Conservation (phyloP, 2,888 invertebrate genomes). For the Lissonota sp. region DNA sequence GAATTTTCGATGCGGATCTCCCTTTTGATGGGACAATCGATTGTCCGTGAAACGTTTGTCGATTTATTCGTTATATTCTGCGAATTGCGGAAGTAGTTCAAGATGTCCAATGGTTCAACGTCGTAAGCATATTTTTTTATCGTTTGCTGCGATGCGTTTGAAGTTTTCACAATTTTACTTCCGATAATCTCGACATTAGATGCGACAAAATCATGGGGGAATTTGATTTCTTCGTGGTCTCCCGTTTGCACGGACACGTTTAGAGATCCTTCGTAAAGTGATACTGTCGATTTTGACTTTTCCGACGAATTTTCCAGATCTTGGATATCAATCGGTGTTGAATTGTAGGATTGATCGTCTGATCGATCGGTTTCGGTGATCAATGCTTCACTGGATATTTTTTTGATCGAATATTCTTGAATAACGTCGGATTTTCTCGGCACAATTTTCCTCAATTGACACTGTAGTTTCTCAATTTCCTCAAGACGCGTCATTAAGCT, state of each 20-base stretch:
- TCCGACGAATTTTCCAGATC: neutral
- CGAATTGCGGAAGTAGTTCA: neutral
- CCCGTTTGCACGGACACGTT: constrained; percentile 13
- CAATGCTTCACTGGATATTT: neutral
- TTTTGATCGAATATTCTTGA: neutral
- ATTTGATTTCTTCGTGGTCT: neutral
- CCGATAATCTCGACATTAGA: neutral
- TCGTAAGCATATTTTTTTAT: neutral
- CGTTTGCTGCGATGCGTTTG: neutral
- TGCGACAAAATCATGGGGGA: neutral
- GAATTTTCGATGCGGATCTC: neutral
- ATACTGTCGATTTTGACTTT: neutral
- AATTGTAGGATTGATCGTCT: neutral
- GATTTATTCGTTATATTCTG: neutral
- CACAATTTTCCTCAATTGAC: constrained; percentile 66
- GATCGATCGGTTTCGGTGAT: constrained; percentile 4
- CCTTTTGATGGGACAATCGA: neutral
- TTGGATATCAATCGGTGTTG: neutral
- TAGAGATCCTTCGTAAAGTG: neutral
- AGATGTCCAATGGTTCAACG: constrained; percentile 18
- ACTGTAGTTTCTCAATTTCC: constrained; percentile 70
- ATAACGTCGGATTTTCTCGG: neutral
- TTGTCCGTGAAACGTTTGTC: neutral
- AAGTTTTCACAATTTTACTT: neutral
- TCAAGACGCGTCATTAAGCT: constrained; percentile 65